phyloP scores from a whole-genome alignment of 2,888 invertebrate genomes.

The Brenthis daphne region DNA sequence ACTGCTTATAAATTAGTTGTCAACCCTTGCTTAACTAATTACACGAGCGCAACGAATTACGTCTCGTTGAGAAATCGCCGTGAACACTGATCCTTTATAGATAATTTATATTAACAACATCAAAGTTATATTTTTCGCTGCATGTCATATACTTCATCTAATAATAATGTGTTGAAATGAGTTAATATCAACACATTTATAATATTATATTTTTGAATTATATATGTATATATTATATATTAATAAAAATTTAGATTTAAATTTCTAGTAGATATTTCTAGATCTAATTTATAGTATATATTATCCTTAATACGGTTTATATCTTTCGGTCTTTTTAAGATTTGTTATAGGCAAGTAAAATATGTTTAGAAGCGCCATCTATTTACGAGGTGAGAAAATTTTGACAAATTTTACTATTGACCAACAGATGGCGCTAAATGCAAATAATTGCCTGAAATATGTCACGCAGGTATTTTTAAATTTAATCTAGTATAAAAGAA shows the following conservation, averaged over 20 bases:
- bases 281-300: no score
- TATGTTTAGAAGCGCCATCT: conserved; percentile 18
- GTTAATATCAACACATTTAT: neutral
- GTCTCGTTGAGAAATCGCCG: conserved; percentile 51
- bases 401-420: neutral
- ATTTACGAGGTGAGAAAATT: neutral
- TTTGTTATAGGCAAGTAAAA: neutral
- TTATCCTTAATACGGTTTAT: neutral
- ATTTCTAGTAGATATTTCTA: neutral
- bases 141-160: neutral
- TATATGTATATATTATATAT: neutral
- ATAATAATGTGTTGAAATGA: neutral
- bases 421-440: conserved; percentile 44
- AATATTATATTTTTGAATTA: neutral
- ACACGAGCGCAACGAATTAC: conserved; percentile 47
- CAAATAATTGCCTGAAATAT: neutral
- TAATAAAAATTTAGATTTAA: neutral
- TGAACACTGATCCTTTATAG: conserved; percentile 30
- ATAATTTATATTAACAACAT: conserved; percentile 23
- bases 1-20: conserved; percentile 28
- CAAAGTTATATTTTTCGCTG: conserved; percentile 14
- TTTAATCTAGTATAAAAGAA: neutral
- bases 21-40: conserved; percentile 44
- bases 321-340: neutral
- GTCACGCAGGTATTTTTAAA: neutral